Evolutionary conservation across 1,140 invertebrate genomes (phyloP).

Genomic region (Achroia grisella): DNA sequence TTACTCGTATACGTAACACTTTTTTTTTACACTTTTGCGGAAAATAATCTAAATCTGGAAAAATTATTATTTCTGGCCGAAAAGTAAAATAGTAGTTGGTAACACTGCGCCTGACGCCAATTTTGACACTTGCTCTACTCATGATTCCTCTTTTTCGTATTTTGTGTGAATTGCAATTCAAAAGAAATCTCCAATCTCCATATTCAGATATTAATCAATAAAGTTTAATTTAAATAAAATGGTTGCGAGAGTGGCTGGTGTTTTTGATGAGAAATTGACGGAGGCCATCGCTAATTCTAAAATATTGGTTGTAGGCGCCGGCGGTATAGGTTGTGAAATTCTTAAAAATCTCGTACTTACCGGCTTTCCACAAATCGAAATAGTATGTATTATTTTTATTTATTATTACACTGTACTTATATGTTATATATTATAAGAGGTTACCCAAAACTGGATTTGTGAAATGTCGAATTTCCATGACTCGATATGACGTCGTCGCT

Average conservation of each 20-base stretch:
- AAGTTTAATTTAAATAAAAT: constrained; percentile 49
- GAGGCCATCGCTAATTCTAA: constrained; percentile 74
- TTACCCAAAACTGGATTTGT: too few species aligned
- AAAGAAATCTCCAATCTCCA: background rate
- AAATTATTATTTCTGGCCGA: too few species aligned
- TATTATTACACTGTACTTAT: too few species aligned
- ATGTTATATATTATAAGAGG: too few species aligned
- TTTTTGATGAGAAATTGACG: constrained; percentile 76
- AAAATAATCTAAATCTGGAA: background rate
- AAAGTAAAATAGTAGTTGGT: too few species aligned
- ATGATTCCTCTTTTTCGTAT: constrained; percentile 19
- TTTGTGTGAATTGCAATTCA: constrained; percentile 1
- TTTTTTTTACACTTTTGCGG: too few species aligned
- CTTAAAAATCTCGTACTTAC: constrained; percentile 97
- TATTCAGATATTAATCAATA: constrained; percentile 2
- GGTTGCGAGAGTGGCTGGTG: constrained; percentile 78
- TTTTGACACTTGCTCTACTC: constrained; percentile 12
- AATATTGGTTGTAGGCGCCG: constrained; percentile 95
- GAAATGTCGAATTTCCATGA: too few species aligned
- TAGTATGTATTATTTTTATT: constrained; percentile 80
- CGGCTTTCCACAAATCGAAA: constrained; percentile 95
- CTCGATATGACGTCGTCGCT: background rate
- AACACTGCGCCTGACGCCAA: constrained; percentile 29
- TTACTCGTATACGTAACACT: too few species aligned
- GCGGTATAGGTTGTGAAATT: constrained; percentile 99